Evolutionary conservation across 1,140 invertebrate genomes (phyloP), one percentile per base, ranked within the genome.

Genomic region (Drosophila obscura): DNA sequence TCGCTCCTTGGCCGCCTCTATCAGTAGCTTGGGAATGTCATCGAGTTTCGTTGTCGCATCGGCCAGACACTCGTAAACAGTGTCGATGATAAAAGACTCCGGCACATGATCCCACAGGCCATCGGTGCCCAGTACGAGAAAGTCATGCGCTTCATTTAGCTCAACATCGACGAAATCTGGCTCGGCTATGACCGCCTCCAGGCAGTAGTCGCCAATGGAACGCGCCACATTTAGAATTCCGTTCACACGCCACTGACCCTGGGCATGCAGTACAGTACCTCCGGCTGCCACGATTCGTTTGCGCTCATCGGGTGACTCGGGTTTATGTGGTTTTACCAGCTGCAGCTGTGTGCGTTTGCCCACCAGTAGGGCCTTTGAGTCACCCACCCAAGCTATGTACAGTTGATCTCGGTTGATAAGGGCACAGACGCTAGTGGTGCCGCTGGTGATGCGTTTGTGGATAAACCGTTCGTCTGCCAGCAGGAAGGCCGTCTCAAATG

Each of bases 321-420:
- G 97, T 92, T 96, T 97, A 92, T 99, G 98, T 56, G 97, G 96
- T 66, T 95, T 94, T 48, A 98, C 97, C 64, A 98, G 93, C 75
- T 91, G 90, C 43, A 91, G 45, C 22, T 81, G 81, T 0, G 71
- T 79, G 5, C 75, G 55, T 19, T 95, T 93, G 85, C 95, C 94
- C 6, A 97, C 96, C 19, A 99, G 92, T 56, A 97, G 92, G 24
- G 97, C 97, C 92, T 97, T 96, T 13, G 97, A 99, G 93, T 99
- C 98, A 19, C 98, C 98, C 13, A 96, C 94, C 98, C 98, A 99
- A 7, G 96, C 97, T 49, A 98, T 93, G 82, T 97, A 95, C 55
- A 99, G 94, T 57, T 93, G 93, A 80, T 94, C 94, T 63, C 95
- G 44, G 13, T 65, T 73, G 16, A 88, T 80, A 8, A 88, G 45